Evolutionary conservation across 2,113 vertebrate genomes (phyloP).

Genomic region (Lutjanus erythropterus): DNA sequence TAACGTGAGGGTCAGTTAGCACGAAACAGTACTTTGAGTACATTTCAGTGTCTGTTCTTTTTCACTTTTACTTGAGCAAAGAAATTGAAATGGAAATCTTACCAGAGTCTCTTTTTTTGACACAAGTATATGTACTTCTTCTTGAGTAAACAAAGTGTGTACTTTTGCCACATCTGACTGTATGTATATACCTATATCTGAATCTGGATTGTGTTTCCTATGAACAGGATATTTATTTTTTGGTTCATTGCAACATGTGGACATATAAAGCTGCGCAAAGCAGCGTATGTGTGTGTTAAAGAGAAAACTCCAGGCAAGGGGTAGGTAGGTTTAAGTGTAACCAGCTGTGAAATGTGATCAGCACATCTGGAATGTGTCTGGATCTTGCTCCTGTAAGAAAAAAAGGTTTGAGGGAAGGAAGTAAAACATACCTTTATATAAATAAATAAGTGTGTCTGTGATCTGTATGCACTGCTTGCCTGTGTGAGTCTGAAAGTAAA

Average conservation of each 20-base stretch:
- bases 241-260: constrained; percentile 35
- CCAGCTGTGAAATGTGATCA: constrained; percentile 79
- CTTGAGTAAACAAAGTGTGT: too few relatives aligned
- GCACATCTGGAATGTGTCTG: constrained; percentile 80
- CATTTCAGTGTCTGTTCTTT: too few relatives aligned
- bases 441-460: constrained; percentile 65
- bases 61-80: too few relatives aligned
- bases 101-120: too few relatives aligned
- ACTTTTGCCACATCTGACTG: too few relatives aligned
- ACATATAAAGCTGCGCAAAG: constrained; percentile 35
- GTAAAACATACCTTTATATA: constrained; percentile 72
- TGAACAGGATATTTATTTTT: constrained; percentile 53
- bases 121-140: too few relatives aligned
- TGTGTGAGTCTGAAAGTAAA: constrained; percentile 32
- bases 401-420: constrained; percentile 61
- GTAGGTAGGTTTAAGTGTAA: constrained; percentile 60
- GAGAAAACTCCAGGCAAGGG: constrained; percentile 51
- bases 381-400: constrained; percentile 49
- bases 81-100: too few relatives aligned
- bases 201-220: constrained; percentile 22
- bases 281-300: constrained; percentile 23
- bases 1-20: too few relatives aligned
- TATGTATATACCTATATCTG: background rate
- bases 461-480: constrained; percentile 25
- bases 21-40: too few relatives aligned